A percentile compares a stretch with the other conserved stretches of the same genome.
Conservation (phyloP, 1,140 invertebrate species). For the Listronotus bonariensis region DNA sequence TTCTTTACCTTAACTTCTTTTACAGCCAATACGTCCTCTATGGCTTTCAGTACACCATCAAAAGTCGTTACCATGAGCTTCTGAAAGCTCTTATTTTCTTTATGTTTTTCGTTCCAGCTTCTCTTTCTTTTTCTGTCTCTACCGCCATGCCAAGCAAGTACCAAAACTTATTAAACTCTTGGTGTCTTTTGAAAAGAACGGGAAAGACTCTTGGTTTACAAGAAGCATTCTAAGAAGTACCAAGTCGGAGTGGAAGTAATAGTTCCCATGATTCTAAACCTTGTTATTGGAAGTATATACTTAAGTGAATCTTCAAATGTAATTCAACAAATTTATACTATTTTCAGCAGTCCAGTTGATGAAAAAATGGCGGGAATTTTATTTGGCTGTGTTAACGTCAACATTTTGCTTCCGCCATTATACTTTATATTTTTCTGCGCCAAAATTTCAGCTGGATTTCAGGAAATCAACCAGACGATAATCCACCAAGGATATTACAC, state of each 20-base stretch:
- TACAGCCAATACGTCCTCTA: slow-evolving; percentile 5
- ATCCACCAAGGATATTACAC: slow-evolving; percentile 5
- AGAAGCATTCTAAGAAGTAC: background rate
- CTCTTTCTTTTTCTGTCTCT: slow-evolving; percentile 10
- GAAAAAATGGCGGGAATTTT: background rate
- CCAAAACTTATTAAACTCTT: slow-evolving; percentile 6
- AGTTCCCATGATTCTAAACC: background rate
- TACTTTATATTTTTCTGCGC: slow-evolving; percentile 31
- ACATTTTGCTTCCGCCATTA: slow-evolving; percentile 28
- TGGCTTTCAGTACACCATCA: background rate
- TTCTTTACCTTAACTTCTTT: background rate
- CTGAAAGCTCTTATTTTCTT: background rate
- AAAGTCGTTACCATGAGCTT: slow-evolving; percentile 4
- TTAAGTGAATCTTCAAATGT: too few species aligned
- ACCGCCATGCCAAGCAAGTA: background rate
- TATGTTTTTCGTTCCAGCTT: slow-evolving; percentile 11
- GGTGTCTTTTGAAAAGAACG: slow-evolving; percentile 8
- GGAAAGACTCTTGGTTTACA: background rate
- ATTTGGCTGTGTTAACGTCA: slow-evolving; percentile 25
- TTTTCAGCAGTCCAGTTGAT: background rate
- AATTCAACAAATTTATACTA: slow-evolving; percentile 2
- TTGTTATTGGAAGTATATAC: too few species aligned
- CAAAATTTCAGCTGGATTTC: slow-evolving; percentile 29
- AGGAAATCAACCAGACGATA: slow-evolving; percentile 30
- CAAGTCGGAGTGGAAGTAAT: too few species aligned